Base-by-base conservation (phyloP, 2,888 invertebrate genomes). In the Chaetogeoica ovagalla region DNA sequence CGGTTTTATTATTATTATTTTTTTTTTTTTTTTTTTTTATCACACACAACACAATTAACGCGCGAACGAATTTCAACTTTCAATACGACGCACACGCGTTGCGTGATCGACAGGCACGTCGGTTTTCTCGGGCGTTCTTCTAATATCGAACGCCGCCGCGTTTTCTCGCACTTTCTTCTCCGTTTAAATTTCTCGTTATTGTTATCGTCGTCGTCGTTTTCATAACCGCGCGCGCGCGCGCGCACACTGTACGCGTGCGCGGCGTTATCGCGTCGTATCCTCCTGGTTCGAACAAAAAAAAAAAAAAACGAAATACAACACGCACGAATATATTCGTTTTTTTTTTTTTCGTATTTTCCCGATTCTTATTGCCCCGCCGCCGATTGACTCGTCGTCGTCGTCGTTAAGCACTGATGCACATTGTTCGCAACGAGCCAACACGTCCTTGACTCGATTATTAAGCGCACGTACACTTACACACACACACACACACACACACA, bases 81-180 rank as follows among this genome's bases (percentile, higher is more conserved):
- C 48, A 11, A 13, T 48, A 48, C 48, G 3, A 13, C 48, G 3
- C 65, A 30, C 74, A 75, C 74, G 66, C 65, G 74, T 65, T 65
- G 65, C 43, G 74, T 73, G 73, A 52, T 39, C 72, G 72, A 30
- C 30, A 62, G 72, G 4, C 30, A 62, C n/a, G 30, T 72, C 72
- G 59, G 39, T 43, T 7, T 7, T 68, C 23, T 30, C 30, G 52
- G 15, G 7, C 52, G 9, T 23, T 19, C 17, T 52, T n/a, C n/a
- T n/a, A n/a, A n/a, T 48, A 9, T 9, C 23, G 13, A 59, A 21
- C n/a, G n/a, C n/a, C n/a, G n/a, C 11, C 60, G 23, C 21, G 21
- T 30, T 21, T 17, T 23, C 21, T 21, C 59, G 21, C 60, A 43
- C 17, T 72, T 23, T 13, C 48, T 23, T 13, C 48, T 15, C 66